Evolutionary conservation across 2,113 vertebrate genomes (phyloP).

Genomic region (Helogale parvula): DNA sequence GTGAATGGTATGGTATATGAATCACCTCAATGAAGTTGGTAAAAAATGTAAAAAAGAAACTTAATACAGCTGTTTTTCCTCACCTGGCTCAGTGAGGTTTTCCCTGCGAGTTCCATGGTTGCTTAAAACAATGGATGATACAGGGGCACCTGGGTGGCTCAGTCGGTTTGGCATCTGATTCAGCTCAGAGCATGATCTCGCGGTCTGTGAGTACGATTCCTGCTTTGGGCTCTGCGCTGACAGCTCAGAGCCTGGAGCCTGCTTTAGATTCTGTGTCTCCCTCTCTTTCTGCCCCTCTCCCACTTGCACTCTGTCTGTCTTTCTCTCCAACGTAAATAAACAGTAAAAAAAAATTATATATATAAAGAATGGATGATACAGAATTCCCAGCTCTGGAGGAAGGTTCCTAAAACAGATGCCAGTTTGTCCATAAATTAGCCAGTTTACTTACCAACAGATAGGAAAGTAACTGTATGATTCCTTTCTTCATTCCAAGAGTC

Average conservation of each 20-base stretch:
- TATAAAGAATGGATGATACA: not conserved
- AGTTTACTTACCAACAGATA: not conserved
- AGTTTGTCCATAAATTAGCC: not conserved
- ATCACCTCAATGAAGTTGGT: constrained; percentile 16
- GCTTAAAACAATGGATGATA: not conserved
- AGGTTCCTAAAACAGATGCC: not conserved
- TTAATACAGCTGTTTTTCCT: not conserved
- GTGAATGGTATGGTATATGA: not conserved
- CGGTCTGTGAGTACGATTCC: too few relatives aligned
- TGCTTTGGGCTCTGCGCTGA: too few relatives aligned
- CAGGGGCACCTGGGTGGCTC: too few relatives aligned
- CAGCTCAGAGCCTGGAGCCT: too few relatives aligned
- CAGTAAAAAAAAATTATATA: too few relatives aligned
- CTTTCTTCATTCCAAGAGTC: not conserved
- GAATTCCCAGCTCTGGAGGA: not conserved
- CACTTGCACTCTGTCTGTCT: too few relatives aligned
- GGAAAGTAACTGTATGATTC: not conserved
- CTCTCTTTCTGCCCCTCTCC: too few relatives aligned
- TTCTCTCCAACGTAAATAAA: too few relatives aligned
- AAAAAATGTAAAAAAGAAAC: not conserved
- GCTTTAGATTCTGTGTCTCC: too few relatives aligned
- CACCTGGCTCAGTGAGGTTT: not conserved
- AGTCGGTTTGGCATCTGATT: too few relatives aligned
- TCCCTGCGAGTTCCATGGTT: not conserved
- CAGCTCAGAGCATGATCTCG: too few relatives aligned